A percentile compares a stretch with the other conserved stretches of the same genome.
Evolutionary conservation across 2,113 vertebrate genomes (phyloP).

Genomic region (Sinosuthora webbiana): DNA sequence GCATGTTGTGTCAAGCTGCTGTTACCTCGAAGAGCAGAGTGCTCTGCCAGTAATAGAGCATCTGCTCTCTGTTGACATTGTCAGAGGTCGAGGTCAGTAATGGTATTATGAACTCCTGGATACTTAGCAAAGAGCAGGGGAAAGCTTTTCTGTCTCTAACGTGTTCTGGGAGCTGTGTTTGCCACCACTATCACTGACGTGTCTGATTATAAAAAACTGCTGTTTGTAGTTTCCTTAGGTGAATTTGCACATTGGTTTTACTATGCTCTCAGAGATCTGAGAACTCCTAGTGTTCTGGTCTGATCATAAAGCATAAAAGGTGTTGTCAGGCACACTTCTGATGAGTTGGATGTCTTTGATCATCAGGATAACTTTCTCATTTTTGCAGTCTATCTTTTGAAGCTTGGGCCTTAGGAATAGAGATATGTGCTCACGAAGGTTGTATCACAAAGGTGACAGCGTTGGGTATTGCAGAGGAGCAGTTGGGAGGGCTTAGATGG

Average conservation of each 20-base stretch:
- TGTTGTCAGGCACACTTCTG: background rate
- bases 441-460: background rate
- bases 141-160: slow-evolving; percentile 32
- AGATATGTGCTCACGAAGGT: background rate
- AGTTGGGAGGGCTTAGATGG: background rate
- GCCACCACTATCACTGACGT: background rate
- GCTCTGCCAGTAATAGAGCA: slow-evolving; percentile 34
- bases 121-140: slow-evolving; percentile 18
- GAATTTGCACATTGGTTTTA: background rate
- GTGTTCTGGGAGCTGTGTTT: background rate
- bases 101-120: slow-evolving; percentile 38
- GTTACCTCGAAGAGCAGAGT: background rate
- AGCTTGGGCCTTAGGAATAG: background rate
- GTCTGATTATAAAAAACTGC: background rate
- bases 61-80: slow-evolving; percentile 70
- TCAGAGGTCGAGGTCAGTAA: slow-evolving; percentile 49
- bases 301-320: background rate
- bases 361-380: background rate
- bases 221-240: background rate
- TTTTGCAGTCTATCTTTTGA: background rate
- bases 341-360: background rate
- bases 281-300: background rate
- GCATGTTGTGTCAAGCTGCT: background rate
- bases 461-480: background rate
- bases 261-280: background rate